Percentiles rank a stretch among this genome's conserved stretches.
Evolutionary conservation across 2,888 invertebrate genomes (phyloP).

Genomic region (Pristionchus arcanus): DNA sequence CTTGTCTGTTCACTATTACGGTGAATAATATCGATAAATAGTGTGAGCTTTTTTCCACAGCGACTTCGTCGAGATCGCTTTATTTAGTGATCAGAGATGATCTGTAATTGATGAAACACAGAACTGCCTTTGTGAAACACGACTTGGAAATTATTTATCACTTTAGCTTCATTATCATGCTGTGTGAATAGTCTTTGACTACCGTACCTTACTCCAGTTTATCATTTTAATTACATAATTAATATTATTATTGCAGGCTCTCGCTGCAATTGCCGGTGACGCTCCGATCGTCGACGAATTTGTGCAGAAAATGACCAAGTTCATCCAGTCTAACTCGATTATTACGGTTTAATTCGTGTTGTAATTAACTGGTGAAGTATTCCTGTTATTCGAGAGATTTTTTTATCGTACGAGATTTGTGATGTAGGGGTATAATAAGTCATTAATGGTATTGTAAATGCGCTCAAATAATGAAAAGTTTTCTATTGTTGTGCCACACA

Average conservation of each 20-base stretch:
- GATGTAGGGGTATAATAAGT: background rate
- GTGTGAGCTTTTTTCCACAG: no score
- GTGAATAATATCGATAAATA: background rate
- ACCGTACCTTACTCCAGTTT: no score
- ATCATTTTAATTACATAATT: background rate
- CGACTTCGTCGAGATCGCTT: no score
- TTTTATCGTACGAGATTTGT: background rate
- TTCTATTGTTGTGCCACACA: background rate
- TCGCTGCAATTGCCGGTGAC: slow-evolving; percentile 61
- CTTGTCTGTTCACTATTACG: no score
- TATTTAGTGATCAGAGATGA: no score
- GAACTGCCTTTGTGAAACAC: no score
- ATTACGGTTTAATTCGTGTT: slow-evolving; percentile 49
- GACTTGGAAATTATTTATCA: no score
- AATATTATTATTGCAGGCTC: background rate
- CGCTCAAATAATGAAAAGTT: background rate
- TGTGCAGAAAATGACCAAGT: slow-evolving; percentile 25
- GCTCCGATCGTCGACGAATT: slow-evolving; percentile 59
- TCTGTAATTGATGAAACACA: no score
- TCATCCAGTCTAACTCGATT: slow-evolving; percentile 55
- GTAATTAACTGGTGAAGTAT: background rate
- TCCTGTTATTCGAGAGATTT: background rate
- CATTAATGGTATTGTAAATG: background rate
- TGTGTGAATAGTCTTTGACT: no score
- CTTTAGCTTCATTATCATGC: no score